Base-by-base conservation (phyloP, 2,797 vertebrate genomes). In the Borostomias antarcticus region DNA sequence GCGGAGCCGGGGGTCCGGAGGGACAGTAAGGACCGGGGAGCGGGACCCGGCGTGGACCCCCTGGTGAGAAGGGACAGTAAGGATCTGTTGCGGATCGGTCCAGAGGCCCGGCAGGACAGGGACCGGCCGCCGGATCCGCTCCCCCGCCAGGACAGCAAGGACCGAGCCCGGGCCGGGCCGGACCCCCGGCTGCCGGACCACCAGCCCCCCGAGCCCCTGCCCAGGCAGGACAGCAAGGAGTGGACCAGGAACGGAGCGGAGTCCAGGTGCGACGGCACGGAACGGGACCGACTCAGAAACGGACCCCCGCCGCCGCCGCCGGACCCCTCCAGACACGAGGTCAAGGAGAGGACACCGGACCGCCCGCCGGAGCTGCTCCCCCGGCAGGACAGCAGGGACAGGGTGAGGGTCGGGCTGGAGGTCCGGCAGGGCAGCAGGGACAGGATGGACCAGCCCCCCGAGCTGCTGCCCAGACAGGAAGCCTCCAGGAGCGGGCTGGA, bases 81-180 rank as follows among this genome's bases (percentile, higher is more conserved):
- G 45, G 43, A 62, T 43, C 28, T 26, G 7, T 7, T n/a, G 37
- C 9, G 26, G 19, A 48, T 26, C 3, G 59, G 59, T 13, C 37
- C 21, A 43, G 40, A 47, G 43, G 10, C 43, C 8, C 29, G 19
- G 26, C 43, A 48, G 3, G 59, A 62, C 17, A 48, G 59, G 17
- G 13, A n/a, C n/a, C n/a, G n/a, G n/a, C 53, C 57, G 59, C 58
- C 78, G 56, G 91, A 92, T 32, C 67, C 77, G 64, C 69, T 88
- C 62, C 63, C 94, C 88, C 94, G 93, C 87, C 85, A 94, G 89
- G 96, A 98, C 82, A 93, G 89, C 87, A 97, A 95, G 90, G 95
- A 96, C 53, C 89, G 93, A 83, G 89, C 91, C 67, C 92, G 94
- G 15, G 94, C 93, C 0, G 94, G 94, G 61, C 65, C 86, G 11